Percentiles rank a stretch among this genome's conserved stretches.
Evolutionary conservation across 30 jellyfish, hydroid and myxozoan species (phyloP).

Genomic region (Chironex yamaguchii): DNA sequence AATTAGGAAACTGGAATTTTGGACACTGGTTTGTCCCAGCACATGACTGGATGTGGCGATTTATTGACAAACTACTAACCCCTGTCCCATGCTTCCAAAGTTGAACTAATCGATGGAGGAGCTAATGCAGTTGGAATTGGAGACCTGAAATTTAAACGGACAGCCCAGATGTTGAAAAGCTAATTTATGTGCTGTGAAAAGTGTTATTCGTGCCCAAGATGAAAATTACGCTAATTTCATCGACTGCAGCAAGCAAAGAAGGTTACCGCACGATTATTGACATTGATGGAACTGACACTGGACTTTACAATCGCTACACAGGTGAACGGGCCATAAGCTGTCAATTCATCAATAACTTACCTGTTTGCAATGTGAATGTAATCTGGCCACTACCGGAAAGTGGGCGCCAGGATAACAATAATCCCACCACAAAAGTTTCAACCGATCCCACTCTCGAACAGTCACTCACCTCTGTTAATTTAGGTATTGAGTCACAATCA

Average conservation of each 20-base stretch:
- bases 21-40: too few species aligned
- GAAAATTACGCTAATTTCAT: not conserved
- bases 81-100: too few species aligned
- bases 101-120: not conserved
- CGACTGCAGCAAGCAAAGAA: not conserved
- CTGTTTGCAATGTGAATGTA: not conserved
- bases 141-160: not conserved
- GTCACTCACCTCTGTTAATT: too few species aligned
- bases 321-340: not conserved
- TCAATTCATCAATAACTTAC: not conserved
- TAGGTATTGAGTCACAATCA: too few species aligned
- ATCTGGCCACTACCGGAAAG: too few species aligned
- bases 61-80: too few species aligned
- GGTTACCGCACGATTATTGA: not conserved
- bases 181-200: not conserved
- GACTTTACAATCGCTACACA: not conserved
- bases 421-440: too few species aligned
- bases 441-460: too few species aligned
- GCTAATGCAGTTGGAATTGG: not conserved
- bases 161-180: not conserved
- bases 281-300: not conserved
- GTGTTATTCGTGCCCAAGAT: not conserved
- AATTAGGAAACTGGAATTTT: too few species aligned
- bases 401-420: too few species aligned
- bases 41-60: too few species aligned